Conservation (phyloP, 1,140 invertebrate genomes). For the Brachionus paranguensis region DNA sequence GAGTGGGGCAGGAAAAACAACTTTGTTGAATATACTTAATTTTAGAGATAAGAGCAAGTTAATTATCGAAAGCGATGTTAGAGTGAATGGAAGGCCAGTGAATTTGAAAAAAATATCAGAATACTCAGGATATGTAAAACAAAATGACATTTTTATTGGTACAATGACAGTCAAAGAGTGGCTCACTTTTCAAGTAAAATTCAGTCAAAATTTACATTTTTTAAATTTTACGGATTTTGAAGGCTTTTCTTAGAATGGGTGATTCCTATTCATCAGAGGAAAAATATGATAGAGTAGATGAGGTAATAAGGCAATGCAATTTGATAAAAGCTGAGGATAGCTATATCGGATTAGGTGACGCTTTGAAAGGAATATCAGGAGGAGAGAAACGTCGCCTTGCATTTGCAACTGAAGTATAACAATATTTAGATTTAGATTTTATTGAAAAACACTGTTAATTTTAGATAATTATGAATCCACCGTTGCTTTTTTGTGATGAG, state of each 20-base stretch:
- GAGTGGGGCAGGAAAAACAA: constrained; percentile 74
- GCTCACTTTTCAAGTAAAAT: constrained; percentile 74
- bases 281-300: constrained; percentile 55
- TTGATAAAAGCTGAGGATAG: constrained; percentile 24
- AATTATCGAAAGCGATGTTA: constrained; percentile 64
- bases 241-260: constrained; percentile 63
- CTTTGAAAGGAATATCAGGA: constrained; percentile 86
- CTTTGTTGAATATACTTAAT: constrained; percentile 69
- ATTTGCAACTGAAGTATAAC: constrained; percentile 75
- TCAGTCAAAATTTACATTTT: background rate
- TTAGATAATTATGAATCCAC: constrained; percentile 77
- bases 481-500: constrained; percentile 91
- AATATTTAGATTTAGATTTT: background rate
- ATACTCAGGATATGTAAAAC: constrained; percentile 27
- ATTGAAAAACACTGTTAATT: background rate
- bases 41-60: constrained; percentile 64
- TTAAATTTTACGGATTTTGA: background rate
- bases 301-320: constrained; percentile 51
- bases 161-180: constrained; percentile 85
- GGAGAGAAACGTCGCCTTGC: constrained; percentile 90
- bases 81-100: constrained; percentile 51
- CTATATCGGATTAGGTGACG: constrained; percentile 22
- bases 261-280: constrained; percentile 53
- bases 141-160: constrained; percentile 79
- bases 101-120: constrained; percentile 42